These are phyloP conservation scores for Apeira syringaria DNA, from an alignment of 2,888 invertebrate genomes.

Conservation along the genomic window DNA sequence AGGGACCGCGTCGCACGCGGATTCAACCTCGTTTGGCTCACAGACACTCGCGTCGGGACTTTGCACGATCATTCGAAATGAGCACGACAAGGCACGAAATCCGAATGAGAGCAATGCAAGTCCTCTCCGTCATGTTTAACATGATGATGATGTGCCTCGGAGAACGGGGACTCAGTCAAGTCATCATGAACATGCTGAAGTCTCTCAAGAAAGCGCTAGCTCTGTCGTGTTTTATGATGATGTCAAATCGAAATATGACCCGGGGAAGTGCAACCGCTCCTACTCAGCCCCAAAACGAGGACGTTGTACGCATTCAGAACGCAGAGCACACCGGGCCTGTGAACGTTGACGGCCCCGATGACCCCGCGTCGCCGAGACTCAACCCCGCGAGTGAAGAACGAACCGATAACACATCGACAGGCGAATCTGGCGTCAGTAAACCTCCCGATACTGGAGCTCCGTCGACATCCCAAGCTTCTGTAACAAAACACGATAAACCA, in stretches of 20 bases:
- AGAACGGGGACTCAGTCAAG: conserved; percentile 69
- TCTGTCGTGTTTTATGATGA: conserved; percentile 73
- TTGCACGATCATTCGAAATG: conserved; percentile 63
- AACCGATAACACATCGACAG: neutral
- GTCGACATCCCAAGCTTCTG: conserved; percentile 35
- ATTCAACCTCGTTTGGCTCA: conserved; percentile 52
- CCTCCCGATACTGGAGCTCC: conserved; percentile 23
- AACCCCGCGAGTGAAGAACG: conserved; percentile 9
- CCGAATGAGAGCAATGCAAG: conserved; percentile 77
- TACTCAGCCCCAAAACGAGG: conserved; percentile 49
- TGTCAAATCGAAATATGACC: conserved; percentile 57
- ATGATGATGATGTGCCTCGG: conserved; percentile 82
- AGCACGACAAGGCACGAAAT: conserved; percentile 73
- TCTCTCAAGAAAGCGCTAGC: conserved; percentile 74
- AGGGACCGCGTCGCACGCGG: conserved; percentile 56
- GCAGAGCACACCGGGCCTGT: conserved; percentile 67
- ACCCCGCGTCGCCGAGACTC: conserved; percentile 41
- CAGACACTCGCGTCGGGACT: conserved; percentile 59
- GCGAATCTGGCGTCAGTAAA: conserved; percentile 1
- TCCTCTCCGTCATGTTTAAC: conserved; percentile 77
- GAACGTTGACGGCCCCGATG: conserved; percentile 68
- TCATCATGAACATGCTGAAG: conserved; percentile 72
- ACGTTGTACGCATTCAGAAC: conserved; percentile 68
- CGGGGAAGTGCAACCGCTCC: conserved; percentile 41
- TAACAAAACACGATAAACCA: conserved; percentile 21